Evolutionary conservation across 2,888 invertebrate genomes (phyloP).

Genomic region (Panopea generosa): DNA sequence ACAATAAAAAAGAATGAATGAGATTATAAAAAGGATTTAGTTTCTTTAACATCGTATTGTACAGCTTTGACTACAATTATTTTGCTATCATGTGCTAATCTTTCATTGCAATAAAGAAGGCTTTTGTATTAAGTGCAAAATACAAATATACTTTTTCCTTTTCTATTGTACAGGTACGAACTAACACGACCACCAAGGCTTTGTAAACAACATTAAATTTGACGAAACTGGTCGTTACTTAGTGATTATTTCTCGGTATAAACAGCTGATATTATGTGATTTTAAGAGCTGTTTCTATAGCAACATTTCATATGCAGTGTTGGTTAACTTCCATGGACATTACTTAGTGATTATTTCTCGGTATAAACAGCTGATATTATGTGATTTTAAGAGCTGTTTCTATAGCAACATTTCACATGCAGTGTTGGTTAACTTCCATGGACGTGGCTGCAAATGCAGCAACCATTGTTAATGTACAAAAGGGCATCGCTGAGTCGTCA

Average conservation of each 20-base stretch:
- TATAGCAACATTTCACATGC: conserved; percentile 67
- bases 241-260: conserved; percentile 70
- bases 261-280: conserved; percentile 75
- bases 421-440: conserved; percentile 66
- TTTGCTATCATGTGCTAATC: too few relatives aligned
- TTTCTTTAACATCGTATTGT: too few relatives aligned
- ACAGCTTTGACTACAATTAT: too few relatives aligned
- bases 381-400: conserved; percentile 70
- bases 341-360: conserved; percentile 68
- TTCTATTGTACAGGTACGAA: conserved; percentile 60
- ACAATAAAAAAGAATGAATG: too few relatives aligned
- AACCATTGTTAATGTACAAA: conserved; percentile 66
- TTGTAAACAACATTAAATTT: conserved; percentile 72
- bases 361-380: conserved; percentile 74
- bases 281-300: conserved; percentile 63
- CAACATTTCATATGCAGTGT: conserved; percentile 69
- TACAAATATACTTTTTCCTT: too few relatives aligned
- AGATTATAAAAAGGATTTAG: too few relatives aligned
- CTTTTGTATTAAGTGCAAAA: too few relatives aligned
- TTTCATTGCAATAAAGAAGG: too few relatives aligned
- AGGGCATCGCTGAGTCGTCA: conserved; percentile 67
- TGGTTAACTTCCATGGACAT: conserved; percentile 63
- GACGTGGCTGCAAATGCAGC: conserved; percentile 62
- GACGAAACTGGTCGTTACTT: conserved; percentile 66
- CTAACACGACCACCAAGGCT: too few relatives aligned